phyloP scores from a whole-genome alignment of 1,140 invertebrate genomes.

The Zaprionus tsacasi region DNA sequence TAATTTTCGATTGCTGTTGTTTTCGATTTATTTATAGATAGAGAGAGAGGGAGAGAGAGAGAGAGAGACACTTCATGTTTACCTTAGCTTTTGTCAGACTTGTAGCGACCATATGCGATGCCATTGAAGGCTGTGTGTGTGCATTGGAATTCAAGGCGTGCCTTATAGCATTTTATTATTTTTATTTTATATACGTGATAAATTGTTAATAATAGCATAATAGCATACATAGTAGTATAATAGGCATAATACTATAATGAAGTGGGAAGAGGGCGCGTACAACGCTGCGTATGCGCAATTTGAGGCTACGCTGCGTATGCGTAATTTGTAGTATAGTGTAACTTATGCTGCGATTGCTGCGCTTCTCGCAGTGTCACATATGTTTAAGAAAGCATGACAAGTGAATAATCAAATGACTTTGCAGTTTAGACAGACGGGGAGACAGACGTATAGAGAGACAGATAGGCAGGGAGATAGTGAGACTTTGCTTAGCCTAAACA shows the following conservation, averaged over 20 bases:
- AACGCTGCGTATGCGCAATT: constrained; percentile 36
- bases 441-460: background rate
- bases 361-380: background rate
- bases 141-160: constrained; percentile 77
- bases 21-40: constrained; percentile 26
- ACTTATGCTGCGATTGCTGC: background rate
- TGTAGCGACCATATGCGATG: constrained; percentile 41
- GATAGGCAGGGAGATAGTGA: background rate
- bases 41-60: background rate
- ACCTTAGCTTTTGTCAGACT: constrained; percentile 59
- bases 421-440: background rate
- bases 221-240: background rate
- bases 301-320: background rate
- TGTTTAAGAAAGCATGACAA: constrained; percentile 1
- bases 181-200: constrained; percentile 76
- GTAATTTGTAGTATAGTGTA: background rate
- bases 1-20: constrained; percentile 14
- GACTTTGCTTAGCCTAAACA: background rate
- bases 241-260: background rate
- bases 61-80: constrained; percentile 33
- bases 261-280: background rate
- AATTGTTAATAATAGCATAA: constrained; percentile 47
- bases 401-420: background rate
- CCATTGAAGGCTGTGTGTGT: constrained; percentile 53
- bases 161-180: constrained; percentile 66